A percentile compares a stretch with the other conserved stretches of the same genome.
Conservation (phyloP, 2,888 invertebrate genomes). For the Timandra comae region DNA sequence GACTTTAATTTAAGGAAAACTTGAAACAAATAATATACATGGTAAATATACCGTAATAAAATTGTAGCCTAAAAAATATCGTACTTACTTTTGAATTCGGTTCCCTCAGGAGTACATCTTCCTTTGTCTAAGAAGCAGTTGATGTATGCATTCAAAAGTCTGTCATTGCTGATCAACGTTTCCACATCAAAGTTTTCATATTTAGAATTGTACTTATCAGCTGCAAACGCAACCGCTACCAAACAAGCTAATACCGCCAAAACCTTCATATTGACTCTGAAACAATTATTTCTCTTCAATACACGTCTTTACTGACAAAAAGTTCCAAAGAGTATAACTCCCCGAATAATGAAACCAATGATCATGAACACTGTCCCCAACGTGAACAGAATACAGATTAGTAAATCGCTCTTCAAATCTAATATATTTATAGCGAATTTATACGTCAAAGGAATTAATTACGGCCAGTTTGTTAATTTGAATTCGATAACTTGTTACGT, state of each 20-base stretch:
- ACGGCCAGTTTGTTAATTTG: neutral
- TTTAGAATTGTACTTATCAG: slow-evolving; percentile 79
- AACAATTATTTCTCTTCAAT: slow-evolving; percentile 25
- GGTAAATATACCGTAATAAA: no score
- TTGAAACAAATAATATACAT: no score
- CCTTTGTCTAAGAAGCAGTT: slow-evolving; percentile 82
- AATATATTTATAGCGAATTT: slow-evolving; percentile 14
- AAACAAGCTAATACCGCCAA: slow-evolving; percentile 49
- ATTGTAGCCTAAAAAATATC: neutral
- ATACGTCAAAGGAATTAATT: slow-evolving; percentile 1
- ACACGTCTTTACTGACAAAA: slow-evolving; percentile 25
- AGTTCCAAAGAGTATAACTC: slow-evolving; percentile 24
- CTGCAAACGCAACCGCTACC: slow-evolving; percentile 46
- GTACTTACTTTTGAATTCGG: slow-evolving; percentile 83
- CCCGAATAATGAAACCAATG: no score
- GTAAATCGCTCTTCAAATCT: neutral
- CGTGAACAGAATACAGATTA: slow-evolving; percentile 42
- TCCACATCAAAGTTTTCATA: slow-evolving; percentile 86
- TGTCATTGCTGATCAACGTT: slow-evolving; percentile 80
- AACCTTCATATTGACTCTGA: slow-evolving; percentile 50
- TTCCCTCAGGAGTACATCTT: slow-evolving; percentile 83
- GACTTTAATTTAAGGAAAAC: neutral
- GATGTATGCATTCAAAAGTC: slow-evolving; percentile 82
- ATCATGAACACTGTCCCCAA: slow-evolving; percentile 36
- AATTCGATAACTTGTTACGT: neutral